phyloP scores from a whole-genome alignment of 30 jellyfish, hydroid and myxozoan genomes.

The Hydra vulgaris region DNA sequence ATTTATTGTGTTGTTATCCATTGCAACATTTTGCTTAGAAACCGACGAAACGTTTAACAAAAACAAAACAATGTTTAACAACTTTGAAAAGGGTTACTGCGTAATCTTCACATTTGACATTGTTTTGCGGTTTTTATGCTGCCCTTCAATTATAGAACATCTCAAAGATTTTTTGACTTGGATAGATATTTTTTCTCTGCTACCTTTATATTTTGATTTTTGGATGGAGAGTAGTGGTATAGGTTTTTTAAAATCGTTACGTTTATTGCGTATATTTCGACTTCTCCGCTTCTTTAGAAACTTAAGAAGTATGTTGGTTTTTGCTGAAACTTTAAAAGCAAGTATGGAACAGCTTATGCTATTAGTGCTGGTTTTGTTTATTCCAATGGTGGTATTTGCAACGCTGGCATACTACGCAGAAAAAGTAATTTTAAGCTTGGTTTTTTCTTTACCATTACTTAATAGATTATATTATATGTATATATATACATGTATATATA shows the following conservation, averaged over 20 bases:
- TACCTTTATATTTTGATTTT: constrained; percentile 62
- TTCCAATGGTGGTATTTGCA: constrained; percentile 87
- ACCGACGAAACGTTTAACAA: constrained; percentile 38
- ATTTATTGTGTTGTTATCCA: constrained; percentile 57
- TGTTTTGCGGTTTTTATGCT: constrained; percentile 49
- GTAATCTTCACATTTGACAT: constrained; percentile 77
- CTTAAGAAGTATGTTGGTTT: constrained; percentile 83
- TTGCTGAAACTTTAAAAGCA: constrained; percentile 84
- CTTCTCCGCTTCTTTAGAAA: constrained; percentile 81
- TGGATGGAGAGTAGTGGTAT: constrained; percentile 49
- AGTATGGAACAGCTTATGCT: constrained; percentile 78
- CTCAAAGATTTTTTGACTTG: constrained; percentile 57
- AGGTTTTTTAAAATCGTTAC: constrained; percentile 57
- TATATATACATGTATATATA: no score
- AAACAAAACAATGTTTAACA: constrained; percentile 22
- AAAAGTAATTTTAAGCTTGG: constrained; percentile 60
- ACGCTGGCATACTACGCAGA: constrained; percentile 86
- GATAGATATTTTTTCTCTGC: constrained; percentile 72
- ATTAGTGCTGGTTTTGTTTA: constrained; percentile 53
- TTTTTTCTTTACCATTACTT: no score
- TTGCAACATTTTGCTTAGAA: constrained; percentile 88
- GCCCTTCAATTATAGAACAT: constrained; percentile 50
- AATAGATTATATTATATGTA: no score
- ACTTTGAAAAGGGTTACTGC: constrained; percentile 69
- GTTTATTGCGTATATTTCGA: constrained; percentile 78